Base-by-base conservation (phyloP, 2,888 invertebrate genomes). In the Sinohyriopsis cumingii region DNA sequence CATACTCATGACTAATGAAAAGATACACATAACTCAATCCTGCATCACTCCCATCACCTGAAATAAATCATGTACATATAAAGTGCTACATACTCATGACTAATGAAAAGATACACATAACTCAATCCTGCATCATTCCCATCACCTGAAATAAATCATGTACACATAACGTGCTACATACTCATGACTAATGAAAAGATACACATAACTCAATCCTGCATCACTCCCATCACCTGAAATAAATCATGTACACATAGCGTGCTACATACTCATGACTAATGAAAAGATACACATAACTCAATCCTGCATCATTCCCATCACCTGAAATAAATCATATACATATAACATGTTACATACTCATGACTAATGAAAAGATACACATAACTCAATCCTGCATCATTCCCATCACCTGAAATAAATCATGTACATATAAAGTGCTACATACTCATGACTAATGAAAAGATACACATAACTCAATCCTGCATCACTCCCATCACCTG, bases 301-400 rank as follows among this genome's bases (percentile, higher is more conserved):
- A n/a, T 20, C 97, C 97, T 19, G 98, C 98, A 92, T 98, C 98
- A 68, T 96, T 96, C 0, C 97, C 98, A 90, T 97, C 97, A 66
- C 93, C 94, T 94, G 64, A 22, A 57, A 59, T 18, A 55, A 65
- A 9, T 76, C 9, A 59, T 12, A 9, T 33, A 6, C 9, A 9
- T 9, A 3, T 7, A 24, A 1, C 22, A n/a, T 33, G 59, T 5
- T 33, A 60, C 5, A 61, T 45, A 59, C 53, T 19, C 20, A 45
- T 65, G 19, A 64, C 9, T 33, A 3, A 20, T n/a, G 53, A 33
- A 64, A 64, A 54, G 24, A 61, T 61, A 25, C 24, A 25, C 28
- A 61, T 25, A 20, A 22, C 22, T 25, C n/a, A n/a, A n/a, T 20
- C 97, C 97, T 19, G 98, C 98, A 92, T 98, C 98, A 68, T 96